phyloP scores from a whole-genome alignment of 2,888 invertebrate genomes.

The Linyphia triangularis region DNA sequence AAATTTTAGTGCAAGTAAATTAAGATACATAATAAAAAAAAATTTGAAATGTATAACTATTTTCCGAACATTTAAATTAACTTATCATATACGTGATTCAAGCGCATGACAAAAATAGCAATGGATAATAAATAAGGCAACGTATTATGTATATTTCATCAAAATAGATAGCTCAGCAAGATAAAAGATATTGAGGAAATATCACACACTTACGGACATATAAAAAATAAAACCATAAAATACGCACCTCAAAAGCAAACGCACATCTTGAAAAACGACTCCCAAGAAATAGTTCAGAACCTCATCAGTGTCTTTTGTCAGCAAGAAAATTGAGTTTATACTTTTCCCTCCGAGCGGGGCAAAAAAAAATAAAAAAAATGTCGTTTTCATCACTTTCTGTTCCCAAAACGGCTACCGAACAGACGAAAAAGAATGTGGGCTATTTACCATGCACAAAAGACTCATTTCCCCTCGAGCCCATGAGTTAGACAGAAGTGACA shows the following conservation, averaged over 20 bases:
- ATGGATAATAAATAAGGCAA: no score
- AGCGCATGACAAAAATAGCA: no score
- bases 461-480: slow-evolving; percentile 46
- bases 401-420: slow-evolving; percentile 27
- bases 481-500: slow-evolving; percentile 10
- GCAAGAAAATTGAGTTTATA: slow-evolving; percentile 58
- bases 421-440: slow-evolving; percentile 39
- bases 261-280: slow-evolving; percentile 27
- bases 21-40: no score
- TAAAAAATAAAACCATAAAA: no score
- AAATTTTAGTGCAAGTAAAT: no score
- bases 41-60: no score
- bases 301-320: slow-evolving; percentile 56
- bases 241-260: background rate
- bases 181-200: no score
- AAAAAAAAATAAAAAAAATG: slow-evolving; percentile 13
- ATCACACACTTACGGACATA: no score
- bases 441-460: slow-evolving; percentile 65
- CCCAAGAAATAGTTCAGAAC: slow-evolving; percentile 26
- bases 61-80: no score
- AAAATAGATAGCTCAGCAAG: no score
- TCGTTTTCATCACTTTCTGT: slow-evolving; percentile 44
- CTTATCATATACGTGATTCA: no score
- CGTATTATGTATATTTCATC: no score
- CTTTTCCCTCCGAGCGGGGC: background rate